phyloP scores from a whole-genome alignment of 2,113 vertebrate species.

The Illadopsis cleaveri region DNA sequence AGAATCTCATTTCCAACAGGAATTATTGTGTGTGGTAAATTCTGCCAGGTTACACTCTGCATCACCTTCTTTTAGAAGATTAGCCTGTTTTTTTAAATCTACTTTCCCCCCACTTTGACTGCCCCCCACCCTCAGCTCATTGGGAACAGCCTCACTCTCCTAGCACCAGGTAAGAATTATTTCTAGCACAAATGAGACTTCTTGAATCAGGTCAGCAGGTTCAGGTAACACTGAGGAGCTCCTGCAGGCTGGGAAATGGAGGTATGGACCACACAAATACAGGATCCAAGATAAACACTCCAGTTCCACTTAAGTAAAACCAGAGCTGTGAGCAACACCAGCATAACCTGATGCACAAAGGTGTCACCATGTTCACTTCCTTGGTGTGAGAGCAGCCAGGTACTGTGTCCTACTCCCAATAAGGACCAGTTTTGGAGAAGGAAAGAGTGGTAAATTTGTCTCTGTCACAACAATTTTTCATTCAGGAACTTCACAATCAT shows the following conservation, averaged over 20 bases:
- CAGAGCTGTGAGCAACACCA: not conserved
- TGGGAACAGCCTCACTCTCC: not conserved
- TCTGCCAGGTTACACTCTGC: not conserved
- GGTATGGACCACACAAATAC: not conserved
- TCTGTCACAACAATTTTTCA: not conserved
- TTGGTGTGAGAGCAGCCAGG: not conserved
- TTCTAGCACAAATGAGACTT: not conserved
- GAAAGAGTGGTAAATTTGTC: not conserved
- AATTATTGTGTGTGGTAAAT: not conserved
- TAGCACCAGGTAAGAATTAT: not conserved
- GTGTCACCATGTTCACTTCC: not conserved
- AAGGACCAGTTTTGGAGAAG: not conserved
- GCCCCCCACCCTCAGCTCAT: not conserved
- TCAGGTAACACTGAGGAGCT: not conserved
- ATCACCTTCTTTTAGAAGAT: not conserved
- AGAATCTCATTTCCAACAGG: not conserved
- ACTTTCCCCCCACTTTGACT: not conserved
- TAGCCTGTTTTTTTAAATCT: not conserved
- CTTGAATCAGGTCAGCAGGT: not conserved
- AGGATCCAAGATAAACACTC: not conserved
- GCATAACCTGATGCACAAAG: not conserved
- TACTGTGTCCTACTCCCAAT: not conserved
- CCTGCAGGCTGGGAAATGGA: not conserved
- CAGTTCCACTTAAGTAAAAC: not conserved
- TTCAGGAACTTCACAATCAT: not conserved